These are phyloP conservation scores for Eulemur mongoz DNA, from an alignment of 2,797 vertebrate species.

Conservation along the genomic window DNA sequence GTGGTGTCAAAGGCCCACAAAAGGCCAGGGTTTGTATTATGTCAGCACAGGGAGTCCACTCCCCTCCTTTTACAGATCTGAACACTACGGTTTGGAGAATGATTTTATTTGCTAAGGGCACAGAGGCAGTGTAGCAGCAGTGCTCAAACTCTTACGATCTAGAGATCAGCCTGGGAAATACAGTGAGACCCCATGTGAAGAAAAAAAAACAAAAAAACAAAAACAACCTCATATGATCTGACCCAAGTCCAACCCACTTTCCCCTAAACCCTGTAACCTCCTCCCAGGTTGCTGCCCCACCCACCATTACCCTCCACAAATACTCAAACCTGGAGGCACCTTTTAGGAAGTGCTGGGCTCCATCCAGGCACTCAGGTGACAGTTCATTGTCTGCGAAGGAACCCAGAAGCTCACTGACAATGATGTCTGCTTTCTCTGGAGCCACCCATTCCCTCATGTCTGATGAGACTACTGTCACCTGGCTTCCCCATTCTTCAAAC, in stretches of 20 bases:
- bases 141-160: background rate
- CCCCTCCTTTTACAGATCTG: background rate
- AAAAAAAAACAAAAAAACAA: background rate
- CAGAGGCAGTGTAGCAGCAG: background rate
- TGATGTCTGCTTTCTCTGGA: slow-evolving; percentile 94
- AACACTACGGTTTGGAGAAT: background rate
- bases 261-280: background rate
- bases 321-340: slow-evolving; percentile 79
- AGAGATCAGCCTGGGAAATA: background rate
- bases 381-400: slow-evolving; percentile 97
- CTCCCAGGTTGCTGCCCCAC: background rate
- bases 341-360: slow-evolving; percentile 95
- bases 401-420: slow-evolving; percentile 95
- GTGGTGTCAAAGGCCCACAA: background rate
- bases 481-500: slow-evolving; percentile 97
- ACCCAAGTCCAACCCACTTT: background rate
- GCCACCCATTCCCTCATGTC: slow-evolving; percentile 96
- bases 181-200: background rate
- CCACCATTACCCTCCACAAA: background rate
- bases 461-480: slow-evolving; percentile 93
- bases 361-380: slow-evolving; percentile 95
- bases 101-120: background rate
- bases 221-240: background rate
- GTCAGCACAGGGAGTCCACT: background rate
- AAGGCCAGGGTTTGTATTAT: background rate